Percentiles rank a stretch among this genome's conserved stretches.
phyloP scores from a whole-genome alignment of 1,140 invertebrate genomes.

The Neodiprion virginianus region DNA sequence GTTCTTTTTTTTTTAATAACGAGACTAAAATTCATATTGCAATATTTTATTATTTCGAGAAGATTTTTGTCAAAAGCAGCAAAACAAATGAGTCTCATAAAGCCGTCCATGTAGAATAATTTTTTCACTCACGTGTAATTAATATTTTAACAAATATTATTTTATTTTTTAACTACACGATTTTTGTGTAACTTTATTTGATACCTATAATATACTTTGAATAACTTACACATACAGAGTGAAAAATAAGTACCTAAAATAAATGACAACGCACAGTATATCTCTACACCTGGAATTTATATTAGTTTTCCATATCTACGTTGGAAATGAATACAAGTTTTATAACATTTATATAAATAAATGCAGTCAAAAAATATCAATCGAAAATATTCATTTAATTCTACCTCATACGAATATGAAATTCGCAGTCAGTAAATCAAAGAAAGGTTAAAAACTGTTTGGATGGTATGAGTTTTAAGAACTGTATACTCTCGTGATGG shows the following conservation, averaged over 20 bases:
- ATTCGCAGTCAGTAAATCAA: too few relatives aligned
- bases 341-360: slow-evolving; percentile 8
- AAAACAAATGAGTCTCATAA: background rate
- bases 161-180: slow-evolving; percentile 3
- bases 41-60: background rate
- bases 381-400: background rate
- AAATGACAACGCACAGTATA: slow-evolving; percentile 5
- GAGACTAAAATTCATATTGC: background rate
- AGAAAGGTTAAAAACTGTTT: too few relatives aligned
- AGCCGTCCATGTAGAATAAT: background rate
- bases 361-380: background rate
- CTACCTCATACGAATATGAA: background rate
- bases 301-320: background rate
- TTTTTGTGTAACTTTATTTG: background rate
- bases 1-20: background rate
- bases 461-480: too few relatives aligned
- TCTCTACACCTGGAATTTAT: background rate
- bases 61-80: background rate
- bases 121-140: background rate
- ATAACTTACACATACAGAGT: background rate
- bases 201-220: background rate
- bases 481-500: too few relatives aligned
- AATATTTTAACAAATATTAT: background rate
- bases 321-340: background rate
- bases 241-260: background rate